Evolutionary conservation across 1,140 invertebrate species (phyloP), one percentile per base, ranked within the genome.

Genomic region (Mya arenaria): DNA sequence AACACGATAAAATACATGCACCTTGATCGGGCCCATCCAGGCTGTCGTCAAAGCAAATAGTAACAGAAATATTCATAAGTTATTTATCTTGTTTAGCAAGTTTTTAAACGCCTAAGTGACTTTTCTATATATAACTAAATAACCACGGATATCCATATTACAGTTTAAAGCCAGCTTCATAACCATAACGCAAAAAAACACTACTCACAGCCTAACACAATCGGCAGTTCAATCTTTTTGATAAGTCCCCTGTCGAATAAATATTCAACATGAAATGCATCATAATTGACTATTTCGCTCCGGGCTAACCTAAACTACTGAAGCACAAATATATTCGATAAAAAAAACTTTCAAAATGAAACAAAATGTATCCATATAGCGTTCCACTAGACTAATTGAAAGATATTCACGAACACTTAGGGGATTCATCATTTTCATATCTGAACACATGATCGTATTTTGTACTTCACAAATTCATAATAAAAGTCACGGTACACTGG

Each of bases 61-160:
- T 41, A 23, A 62, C 34, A 58, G 58, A 80, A 80, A 52, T 52
- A 52, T 30, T 80, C 77, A 68, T 69, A 62, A 71, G 19, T 41
- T 56, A 80, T 68, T 68, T 66, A 80, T 52, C 52, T 60, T n/a
- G 66, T 80, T 80, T 69, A 80, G 39, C 77, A 34, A 80, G 66
- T 75, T 75, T 75, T 63, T 63, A 39, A 48, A 75, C 73, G 66
- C 77, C 58, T 28, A 56, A 65, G 23, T 69, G 36, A 34, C n/a
- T 69, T 41, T 55, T 1, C 77, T 56, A 56, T 62, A 69, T 71
- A 58, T 71, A 69, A 65, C 48, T 58, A 37, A n/a, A 52, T 52
- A 23, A 23, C 48, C 25, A 52, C 25, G n/a, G 48, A 52, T 52
- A 52, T 52, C 25, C 19, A n/a, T 23, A 52, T 52, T 52, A 52